Evolutionary conservation across 2,888 invertebrate species (phyloP), one percentile per base, ranked within the genome.

Genomic region (Aphrophora alni): DNA sequence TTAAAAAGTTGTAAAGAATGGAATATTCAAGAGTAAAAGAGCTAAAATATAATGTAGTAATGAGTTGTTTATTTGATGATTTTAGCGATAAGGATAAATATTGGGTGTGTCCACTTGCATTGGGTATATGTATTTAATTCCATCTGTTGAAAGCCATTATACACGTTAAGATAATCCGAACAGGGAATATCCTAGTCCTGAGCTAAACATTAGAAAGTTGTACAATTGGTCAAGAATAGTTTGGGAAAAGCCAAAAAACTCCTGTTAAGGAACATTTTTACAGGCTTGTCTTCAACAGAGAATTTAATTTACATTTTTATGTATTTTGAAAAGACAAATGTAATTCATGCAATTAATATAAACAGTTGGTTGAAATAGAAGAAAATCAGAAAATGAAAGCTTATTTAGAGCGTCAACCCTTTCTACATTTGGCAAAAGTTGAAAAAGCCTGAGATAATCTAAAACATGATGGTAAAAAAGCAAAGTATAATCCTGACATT

Each of bases 231-330:
- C 7, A 1, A 24, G 78, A 78, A 26, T 51, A 14, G 25, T 75
- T 7, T 26, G 14, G 4, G 8, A 24, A 51, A 38, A 25, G 26
- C 8, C 4, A 75, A 51, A 17, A 4, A 17, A 10, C 12, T 68
- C 76, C 76, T 59, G 59, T 76, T 26, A 76, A 51, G 26, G 76
- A 76, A 21, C 12, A 76, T 14, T 76, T 21, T 27, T 59, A 77
- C 12, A 25, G 28, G 24, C 27, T 69, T 17, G n/a, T 69, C n/a
- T 78, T 78, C 12, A 71, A 70, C n/a, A 71, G 28, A 72, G 24
- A 38, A n/a, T 80, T 76, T 71, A 80, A 80, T 27, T 44, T 80
- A 69, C 28, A 27, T 28, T 80, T 80, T 70, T 25, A 80, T 10
- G 10, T 10, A 4, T 70, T 70, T 17, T 5, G 70, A n/a, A 80